Base-by-base conservation (phyloP, 2,797 vertebrate species). In the Distichodus sexfasciatus region DNA sequence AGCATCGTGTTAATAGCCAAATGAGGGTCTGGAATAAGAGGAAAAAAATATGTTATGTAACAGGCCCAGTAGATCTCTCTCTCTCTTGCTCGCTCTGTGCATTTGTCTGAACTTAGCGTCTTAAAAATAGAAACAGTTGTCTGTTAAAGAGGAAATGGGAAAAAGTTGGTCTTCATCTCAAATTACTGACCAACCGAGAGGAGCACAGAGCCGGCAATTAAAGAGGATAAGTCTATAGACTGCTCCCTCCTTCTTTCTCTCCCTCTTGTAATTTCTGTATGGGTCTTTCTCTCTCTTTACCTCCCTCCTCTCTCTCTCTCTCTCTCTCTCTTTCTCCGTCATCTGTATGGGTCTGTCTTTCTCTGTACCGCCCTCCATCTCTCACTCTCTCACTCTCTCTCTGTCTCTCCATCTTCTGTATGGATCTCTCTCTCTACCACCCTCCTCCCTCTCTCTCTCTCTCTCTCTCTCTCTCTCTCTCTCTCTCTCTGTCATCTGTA, bases 1-100 rank as follows among this genome's bases (percentile, higher is more conserved):
- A 55, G 69, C 29, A 73, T 72, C 65, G 51, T 80, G 69, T 66
- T 80, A 80, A 83, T 73, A 75, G 76, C 72, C 82, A 82, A 87
- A 88, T 87, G 79, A 80, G 77, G 79, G 40, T 62, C 67, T 47
- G 66, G 10, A 55, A 68, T 58, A 74, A 70, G 59, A 74, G 43
- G 72, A 58, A 69, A 58, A 76, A 58, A 69, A 58, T 61, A 60
- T 15, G 36, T 78, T 78, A 72, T 31, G 60, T 9, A 78, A 72
- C 59, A 54, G n/a, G n/a, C n/a, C n/a, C n/a, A n/a, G n/a, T n/a
- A 68, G 50, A 24, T 6, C 12, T 59, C 14, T 19, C 36, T 66
- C 65, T 47, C 57, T 59, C 50, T 46, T 35, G 3, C 14, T 53
- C 35, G 54, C 50, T 53, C 40, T 8, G 3, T 33, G 19, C 17